phyloP scores from a whole-genome alignment of 1,140 invertebrate genomes.

The Hormaphis cornu region DNA sequence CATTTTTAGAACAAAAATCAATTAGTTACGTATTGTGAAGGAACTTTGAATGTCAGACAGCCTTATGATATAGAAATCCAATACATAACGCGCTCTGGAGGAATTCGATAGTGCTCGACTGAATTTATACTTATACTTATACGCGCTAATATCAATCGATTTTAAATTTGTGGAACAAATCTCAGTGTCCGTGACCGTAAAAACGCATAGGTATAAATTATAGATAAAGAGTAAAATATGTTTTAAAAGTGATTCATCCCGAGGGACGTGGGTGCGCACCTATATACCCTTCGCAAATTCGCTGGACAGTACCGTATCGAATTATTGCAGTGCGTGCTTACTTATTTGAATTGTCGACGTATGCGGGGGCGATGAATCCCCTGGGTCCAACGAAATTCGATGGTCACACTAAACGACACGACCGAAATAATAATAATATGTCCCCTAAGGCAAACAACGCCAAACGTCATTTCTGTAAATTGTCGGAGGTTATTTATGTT shows the following conservation, averaged over 20 bases:
- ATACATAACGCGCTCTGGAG: no score
- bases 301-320: conserved; percentile 13
- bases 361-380: conserved; percentile 12
- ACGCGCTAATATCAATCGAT: no score
- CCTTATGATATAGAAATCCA: no score
- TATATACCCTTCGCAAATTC: neutral
- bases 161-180: neutral
- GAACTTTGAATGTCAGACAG: no score
- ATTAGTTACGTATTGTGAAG: no score
- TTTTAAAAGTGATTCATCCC: conserved; percentile 11
- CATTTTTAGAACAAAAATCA: no score
- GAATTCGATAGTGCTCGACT: no score
- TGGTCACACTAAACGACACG: conserved; percentile 21
- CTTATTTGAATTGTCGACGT: conserved; percentile 15
- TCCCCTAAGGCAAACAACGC: neutral
- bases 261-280: neutral
- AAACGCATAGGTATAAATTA: neutral
- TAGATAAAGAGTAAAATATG: neutral
- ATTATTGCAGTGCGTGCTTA: conserved; percentile 2
- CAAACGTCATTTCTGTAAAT: neutral
- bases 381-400: conserved; percentile 4
- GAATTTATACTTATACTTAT: no score
- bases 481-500: no score
- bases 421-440: no score
- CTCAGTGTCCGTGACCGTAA: neutral